Percentiles rank a stretch among this genome's conserved stretches.
Conservation (phyloP, 92 coral and sea anemone genomes). For the Palythoa heliodiscus region DNA sequence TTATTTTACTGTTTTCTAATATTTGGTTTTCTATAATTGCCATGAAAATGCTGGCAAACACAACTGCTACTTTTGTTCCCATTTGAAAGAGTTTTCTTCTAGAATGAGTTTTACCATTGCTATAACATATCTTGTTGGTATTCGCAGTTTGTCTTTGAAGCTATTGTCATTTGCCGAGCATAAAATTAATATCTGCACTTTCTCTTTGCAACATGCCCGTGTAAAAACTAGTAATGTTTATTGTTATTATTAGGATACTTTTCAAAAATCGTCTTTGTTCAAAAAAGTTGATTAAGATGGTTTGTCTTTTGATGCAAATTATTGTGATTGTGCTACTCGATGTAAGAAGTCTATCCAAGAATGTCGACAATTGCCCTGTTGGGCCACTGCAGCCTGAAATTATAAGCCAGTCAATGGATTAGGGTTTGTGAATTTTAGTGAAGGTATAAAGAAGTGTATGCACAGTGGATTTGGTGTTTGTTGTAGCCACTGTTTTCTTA, state of each 20-base stretch:
- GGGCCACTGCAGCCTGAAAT: constrained; percentile 47
- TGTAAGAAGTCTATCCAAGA: constrained; percentile 15
- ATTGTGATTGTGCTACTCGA: constrained; percentile 53
- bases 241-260: not conserved
- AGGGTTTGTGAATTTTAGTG: constrained; percentile 63
- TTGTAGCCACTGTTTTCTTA: constrained; percentile 53
- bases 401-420: constrained; percentile 49
- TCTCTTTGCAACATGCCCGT: constrained; percentile 12
- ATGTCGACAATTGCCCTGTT: too few species aligned
- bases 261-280: not conserved
- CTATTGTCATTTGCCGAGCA: constrained; percentile 28
- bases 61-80: too few species aligned
- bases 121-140: constrained; percentile 14
- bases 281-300: too few species aligned
- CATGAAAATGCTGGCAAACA: not conserved
- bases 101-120: constrained; percentile 39
- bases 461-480: constrained; percentile 60
- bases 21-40: not conserved
- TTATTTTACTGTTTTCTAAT: not conserved
- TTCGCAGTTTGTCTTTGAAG: constrained; percentile 34
- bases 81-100: constrained; percentile 16
- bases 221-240: constrained; percentile 10
- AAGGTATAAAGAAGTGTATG: constrained; percentile 63
- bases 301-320: constrained; percentile 11
- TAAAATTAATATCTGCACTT: constrained; percentile 42